Conservation (phyloP, 2,113 vertebrate species). For the Microcebus ravelobensis region DNA sequence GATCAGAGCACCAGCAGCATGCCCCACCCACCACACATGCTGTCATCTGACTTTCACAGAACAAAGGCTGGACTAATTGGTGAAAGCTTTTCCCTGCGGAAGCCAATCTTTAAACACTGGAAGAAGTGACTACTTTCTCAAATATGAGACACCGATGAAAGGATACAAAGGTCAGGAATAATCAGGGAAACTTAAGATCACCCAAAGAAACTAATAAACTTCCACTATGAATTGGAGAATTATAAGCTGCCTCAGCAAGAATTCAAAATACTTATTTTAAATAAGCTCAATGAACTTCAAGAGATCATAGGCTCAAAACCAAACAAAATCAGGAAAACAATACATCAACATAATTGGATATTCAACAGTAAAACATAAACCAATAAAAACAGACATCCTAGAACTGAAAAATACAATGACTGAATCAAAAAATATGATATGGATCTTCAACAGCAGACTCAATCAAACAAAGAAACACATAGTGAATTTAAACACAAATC, state of each 20-base stretch:
- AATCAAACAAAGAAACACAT: neutral
- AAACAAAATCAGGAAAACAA: neutral
- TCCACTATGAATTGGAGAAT: neutral
- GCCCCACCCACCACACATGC: too few species aligned
- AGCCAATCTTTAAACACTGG: neutral
- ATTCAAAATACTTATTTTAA: neutral
- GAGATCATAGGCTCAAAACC: neutral
- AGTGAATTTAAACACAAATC: neutral
- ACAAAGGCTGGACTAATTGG: accelerated
- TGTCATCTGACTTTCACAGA: neutral
- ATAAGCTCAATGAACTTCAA: neutral
- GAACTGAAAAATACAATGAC: neutral
- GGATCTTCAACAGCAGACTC: neutral
- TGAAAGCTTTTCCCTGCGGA: neutral
- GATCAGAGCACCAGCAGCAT: neutral
- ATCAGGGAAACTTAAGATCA: neutral
- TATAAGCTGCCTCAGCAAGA: neutral
- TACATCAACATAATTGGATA: neutral
- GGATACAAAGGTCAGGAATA: neutral
- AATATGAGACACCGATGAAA: neutral
- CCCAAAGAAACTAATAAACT: neutral
- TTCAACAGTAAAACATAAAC: neutral
- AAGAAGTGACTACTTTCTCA: neutral
- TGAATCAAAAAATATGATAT: neutral
- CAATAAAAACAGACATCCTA: neutral